phyloP scores from a whole-genome alignment of 2,113 vertebrate species.

The Oceanodroma tethys region DNA sequence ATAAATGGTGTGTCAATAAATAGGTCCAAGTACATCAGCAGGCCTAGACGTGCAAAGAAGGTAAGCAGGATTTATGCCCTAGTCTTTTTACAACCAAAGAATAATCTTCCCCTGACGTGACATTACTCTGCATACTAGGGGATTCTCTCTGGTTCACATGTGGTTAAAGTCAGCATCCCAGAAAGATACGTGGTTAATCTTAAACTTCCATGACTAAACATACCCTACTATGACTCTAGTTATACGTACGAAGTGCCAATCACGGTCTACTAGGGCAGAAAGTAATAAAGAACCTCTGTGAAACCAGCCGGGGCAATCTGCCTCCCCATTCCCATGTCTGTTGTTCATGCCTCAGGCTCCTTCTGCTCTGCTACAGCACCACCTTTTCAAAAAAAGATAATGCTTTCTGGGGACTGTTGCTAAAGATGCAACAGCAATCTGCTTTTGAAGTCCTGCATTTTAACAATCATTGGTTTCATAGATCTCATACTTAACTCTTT shows the following conservation, averaged over 20 bases:
- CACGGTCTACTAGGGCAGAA: background rate
- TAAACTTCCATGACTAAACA: background rate
- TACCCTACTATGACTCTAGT: background rate
- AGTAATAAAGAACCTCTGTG: background rate
- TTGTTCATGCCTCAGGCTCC: background rate
- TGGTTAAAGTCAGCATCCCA: background rate
- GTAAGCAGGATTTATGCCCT: slow-evolving; percentile 32
- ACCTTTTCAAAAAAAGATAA: background rate
- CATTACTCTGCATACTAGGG: background rate
- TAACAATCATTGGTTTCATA: background rate
- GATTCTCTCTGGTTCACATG: background rate
- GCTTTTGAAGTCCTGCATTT: background rate
- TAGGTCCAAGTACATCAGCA: slow-evolving; percentile 1
- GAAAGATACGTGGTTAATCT: background rate
- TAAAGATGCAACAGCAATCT: background rate
- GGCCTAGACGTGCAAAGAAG: background rate
- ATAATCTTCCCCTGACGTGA: background rate
- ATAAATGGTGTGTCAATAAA: background rate
- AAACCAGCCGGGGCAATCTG: background rate
- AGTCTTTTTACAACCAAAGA: background rate
- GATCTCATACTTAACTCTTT: background rate
- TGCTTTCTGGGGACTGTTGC: background rate
- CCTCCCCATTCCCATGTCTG: background rate
- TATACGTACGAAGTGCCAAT: background rate
- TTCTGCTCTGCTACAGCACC: background rate